Base-by-base conservation (phyloP, 2,113 vertebrate species). In the Spea multiplicata region DNA sequence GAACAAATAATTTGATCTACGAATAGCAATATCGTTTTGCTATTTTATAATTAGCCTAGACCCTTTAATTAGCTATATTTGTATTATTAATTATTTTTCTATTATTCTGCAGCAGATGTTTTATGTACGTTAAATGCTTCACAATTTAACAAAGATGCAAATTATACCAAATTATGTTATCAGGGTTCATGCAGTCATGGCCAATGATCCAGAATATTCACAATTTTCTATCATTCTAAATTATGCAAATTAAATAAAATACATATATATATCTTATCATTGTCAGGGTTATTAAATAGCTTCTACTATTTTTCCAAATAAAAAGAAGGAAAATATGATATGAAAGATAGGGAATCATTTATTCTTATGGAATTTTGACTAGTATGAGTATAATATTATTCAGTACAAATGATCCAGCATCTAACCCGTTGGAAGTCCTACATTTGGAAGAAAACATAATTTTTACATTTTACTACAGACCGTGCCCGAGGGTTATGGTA, bases 401-500 rank as follows among this genome's bases (percentile, higher is more conserved):
- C 52, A 50, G 46, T 44, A 13, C 10, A 30, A 30, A 47, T 48
- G 10, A 55, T 9, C 12, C 6, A 53, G 13, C 8, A 66, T 12
- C 30, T 59, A 59, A 30, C 14, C 55, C 55, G 1, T 59, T 59
- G 70, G 70, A n/a, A n/a, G n/a, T 66, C 47, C 52, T 49, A 57
- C 30, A 80, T 80, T 50, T 67, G 50, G 50, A 49, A 73, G 71
- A 57, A 59, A 67, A 73, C 55, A 49, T 73, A 44, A 46, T 80
- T 73, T 68, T 67, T 73, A 55, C 44, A 57, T 17, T 80, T 73
- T 80, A 53, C 66, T 59, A 73, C 78, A 67, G 61, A 67, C 78
- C 30, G 16, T 80, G 64, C 61, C 77, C 66, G 57, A 67, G 77
- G 62, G 50, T 13, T 80, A 45, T n/a, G 78, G 57, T 80, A 44